Conservation (phyloP, 2,113 vertebrate genomes). For the Sorex fumeus region DNA sequence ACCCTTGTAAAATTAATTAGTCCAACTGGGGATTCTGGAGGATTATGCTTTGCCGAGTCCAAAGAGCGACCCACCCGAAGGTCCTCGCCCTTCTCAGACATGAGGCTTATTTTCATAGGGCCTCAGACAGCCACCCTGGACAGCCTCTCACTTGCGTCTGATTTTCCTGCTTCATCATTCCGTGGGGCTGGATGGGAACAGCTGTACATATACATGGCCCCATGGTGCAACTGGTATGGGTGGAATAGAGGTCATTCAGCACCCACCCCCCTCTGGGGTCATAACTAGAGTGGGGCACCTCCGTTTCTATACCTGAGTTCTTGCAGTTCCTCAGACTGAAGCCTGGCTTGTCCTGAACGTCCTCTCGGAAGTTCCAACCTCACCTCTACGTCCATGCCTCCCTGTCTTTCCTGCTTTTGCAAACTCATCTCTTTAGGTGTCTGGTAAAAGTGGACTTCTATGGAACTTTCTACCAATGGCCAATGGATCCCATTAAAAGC, state of each 20-base stretch:
- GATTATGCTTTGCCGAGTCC: background rate
- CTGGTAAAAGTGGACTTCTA: background rate
- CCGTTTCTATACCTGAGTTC: background rate
- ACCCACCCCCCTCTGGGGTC: background rate
- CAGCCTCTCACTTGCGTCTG: background rate
- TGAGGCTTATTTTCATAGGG: background rate
- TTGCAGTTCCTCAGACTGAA: background rate
- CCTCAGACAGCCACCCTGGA: background rate
- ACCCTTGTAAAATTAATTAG: slow-evolving; percentile 37
- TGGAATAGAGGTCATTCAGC: background rate
- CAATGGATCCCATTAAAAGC: background rate
- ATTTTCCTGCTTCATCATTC: background rate
- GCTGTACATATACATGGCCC: too few relatives aligned
- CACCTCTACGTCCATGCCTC: fast-evolving
- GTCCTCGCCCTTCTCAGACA: background rate
- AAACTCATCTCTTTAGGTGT: slow-evolving; percentile 10
- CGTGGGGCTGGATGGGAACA: background rate
- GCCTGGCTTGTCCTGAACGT: fast-evolving
- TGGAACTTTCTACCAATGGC: background rate
- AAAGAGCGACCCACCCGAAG: background rate
- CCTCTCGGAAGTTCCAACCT: fast-evolving
- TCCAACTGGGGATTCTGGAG: slow-evolving; percentile 13
- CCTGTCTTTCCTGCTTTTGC: background rate
- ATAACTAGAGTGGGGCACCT: background rate
- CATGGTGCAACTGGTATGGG: background rate